Conservation (phyloP, 2,888 invertebrate genomes). For the Tolmerus cingulatus region DNA sequence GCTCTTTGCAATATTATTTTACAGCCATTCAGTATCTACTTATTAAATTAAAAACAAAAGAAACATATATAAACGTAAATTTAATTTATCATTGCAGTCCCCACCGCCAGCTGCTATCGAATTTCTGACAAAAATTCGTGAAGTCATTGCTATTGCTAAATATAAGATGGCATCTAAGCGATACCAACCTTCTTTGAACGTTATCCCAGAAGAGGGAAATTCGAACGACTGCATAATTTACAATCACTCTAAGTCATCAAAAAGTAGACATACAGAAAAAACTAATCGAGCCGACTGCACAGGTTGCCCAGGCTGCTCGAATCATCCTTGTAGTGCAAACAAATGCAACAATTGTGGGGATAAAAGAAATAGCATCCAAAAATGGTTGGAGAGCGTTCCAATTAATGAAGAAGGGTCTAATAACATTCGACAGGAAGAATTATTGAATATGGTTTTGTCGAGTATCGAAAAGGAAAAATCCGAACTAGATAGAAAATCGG, state of each 20-base stretch:
- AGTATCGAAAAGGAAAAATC: slow-evolving; percentile 55
- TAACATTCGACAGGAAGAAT: not conserved
- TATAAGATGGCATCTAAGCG: slow-evolving; percentile 85
- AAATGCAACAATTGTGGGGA: slow-evolving; percentile 68
- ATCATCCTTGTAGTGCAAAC: slow-evolving; percentile 31
- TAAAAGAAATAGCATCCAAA: slow-evolving; percentile 76
- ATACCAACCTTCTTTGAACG: slow-evolving; percentile 78
- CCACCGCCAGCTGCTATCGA: slow-evolving; percentile 91
- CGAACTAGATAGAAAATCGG: not conserved
- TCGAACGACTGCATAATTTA: slow-evolving; percentile 66
- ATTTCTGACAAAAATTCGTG: slow-evolving; percentile 86
- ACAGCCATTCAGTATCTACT: not conserved
- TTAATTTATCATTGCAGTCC: slow-evolving; percentile 68
- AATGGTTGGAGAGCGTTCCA: slow-evolving; percentile 80
- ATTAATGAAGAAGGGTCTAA: slow-evolving; percentile 53
- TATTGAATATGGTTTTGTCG: slow-evolving; percentile 53
- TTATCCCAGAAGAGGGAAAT: slow-evolving; percentile 81
- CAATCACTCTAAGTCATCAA: slow-evolving; percentile 60
- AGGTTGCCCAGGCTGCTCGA: slow-evolving; percentile 73
- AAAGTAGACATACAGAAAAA: slow-evolving; percentile 59
- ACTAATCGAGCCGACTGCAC: slow-evolving; percentile 53
- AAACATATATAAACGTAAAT: too few species aligned
- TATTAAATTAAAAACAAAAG: too few species aligned
- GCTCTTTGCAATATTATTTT: not conserved
- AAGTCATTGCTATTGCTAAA: slow-evolving; percentile 89